Conservation (phyloP, 1,140 invertebrate species). For the Drosophila albomicans region DNA sequence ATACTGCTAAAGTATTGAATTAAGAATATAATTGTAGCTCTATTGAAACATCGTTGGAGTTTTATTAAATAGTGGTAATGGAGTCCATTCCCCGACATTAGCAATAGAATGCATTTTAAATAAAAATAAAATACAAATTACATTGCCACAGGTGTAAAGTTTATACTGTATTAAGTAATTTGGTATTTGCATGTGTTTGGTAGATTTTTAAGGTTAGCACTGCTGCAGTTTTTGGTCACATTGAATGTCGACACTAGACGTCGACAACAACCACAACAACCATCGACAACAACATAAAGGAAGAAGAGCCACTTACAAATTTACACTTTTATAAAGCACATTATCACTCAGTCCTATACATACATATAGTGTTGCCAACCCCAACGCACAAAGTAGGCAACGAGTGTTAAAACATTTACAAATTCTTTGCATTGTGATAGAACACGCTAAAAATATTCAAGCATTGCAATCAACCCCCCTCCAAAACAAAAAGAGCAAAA, state of each 20-base stretch:
- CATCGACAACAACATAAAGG: no score
- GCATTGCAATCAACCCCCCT: constrained; percentile 1
- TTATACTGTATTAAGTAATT: background rate
- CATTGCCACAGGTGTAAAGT: background rate
- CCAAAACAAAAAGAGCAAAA: constrained; percentile 87
- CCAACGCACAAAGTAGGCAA: background rate
- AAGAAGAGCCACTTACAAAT: constrained; percentile 19
- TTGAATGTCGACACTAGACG: constrained; percentile 1
- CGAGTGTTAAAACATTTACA: background rate
- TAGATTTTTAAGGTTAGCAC: constrained; percentile 1
- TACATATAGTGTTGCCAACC: no score
- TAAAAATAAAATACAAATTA: no score
- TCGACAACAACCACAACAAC: constrained; percentile 22
- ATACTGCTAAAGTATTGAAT: no score
- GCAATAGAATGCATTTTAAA: no score
- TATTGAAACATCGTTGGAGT: no score
- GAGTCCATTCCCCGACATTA: no score
- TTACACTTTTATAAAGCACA: constrained; percentile 24
- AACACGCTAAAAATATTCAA: constrained; percentile 19
- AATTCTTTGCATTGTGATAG: background rate
- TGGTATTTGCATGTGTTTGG: background rate
- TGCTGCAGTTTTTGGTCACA: constrained; percentile 19
- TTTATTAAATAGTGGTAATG: no score
- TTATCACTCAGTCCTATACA: background rate
- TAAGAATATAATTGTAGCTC: no score